These are phyloP conservation scores for Ochropacha duplaris DNA, from an alignment of 2,888 invertebrate species.

Conservation along the genomic window DNA sequence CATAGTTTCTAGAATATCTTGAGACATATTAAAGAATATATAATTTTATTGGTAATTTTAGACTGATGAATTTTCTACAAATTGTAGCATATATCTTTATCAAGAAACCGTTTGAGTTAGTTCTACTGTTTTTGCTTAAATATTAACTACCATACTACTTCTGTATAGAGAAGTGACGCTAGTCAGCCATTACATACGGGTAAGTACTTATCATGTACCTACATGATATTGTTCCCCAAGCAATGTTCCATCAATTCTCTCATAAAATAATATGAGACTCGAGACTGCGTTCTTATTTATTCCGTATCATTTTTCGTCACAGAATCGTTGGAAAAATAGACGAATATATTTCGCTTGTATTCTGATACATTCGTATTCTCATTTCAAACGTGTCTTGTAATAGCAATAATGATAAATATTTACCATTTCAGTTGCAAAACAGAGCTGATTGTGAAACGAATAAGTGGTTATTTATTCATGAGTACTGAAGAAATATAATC, in stretches of 20 bases:
- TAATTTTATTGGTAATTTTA: too few species aligned
- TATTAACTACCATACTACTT: neutral
- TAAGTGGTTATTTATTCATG: neutral
- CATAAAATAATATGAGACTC: constrained; percentile 1
- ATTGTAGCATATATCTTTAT: too few species aligned
- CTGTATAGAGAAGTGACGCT: neutral
- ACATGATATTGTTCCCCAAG: neutral
- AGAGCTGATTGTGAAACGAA: neutral
- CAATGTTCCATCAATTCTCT: neutral
- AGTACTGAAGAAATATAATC: neutral
- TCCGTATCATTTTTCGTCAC: constrained; percentile 30
- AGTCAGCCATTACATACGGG: neutral
- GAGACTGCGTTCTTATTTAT: constrained; percentile 17
- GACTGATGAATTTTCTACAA: too few species aligned
- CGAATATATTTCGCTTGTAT: neutral
- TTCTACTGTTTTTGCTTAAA: neutral
- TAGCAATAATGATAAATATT: neutral
- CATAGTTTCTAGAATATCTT: too few species aligned
- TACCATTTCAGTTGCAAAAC: neutral
- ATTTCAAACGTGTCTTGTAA: neutral
- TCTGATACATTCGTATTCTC: constrained; percentile 3
- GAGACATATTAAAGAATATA: too few species aligned
- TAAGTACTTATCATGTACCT: neutral
- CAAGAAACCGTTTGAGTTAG: neutral
- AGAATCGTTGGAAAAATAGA: constrained; percentile 19